Evolutionary conservation across 2,888 invertebrate genomes (phyloP).

Genomic region (Fabriciana adippe): DNA sequence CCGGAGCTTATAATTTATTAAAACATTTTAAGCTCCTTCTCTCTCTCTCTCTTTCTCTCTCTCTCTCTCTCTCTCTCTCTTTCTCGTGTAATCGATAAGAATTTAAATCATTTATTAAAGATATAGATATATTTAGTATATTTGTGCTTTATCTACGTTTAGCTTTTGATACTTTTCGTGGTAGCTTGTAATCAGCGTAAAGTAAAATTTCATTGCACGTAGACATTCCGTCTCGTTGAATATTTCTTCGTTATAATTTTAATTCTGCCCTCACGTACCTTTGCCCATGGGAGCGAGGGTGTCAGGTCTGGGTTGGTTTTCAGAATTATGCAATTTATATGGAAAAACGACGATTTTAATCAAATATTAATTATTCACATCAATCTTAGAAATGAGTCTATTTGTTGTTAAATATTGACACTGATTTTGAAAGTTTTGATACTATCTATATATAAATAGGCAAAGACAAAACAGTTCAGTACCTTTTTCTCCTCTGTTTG

Average conservation of each 20-base stretch:
- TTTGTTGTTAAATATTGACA: too few relatives aligned
- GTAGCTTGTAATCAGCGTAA: conserved; percentile 9
- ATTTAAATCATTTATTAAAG: too few relatives aligned
- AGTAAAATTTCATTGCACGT: conserved; percentile 27
- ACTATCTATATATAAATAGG: too few relatives aligned
- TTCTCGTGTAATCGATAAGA: too few relatives aligned
- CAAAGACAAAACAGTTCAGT: too few relatives aligned
- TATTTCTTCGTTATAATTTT: conserved; percentile 62
- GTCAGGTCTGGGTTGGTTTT: conserved; percentile 38
- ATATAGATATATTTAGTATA: not conserved
- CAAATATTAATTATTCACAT: not conserved
- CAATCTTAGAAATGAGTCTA: not conserved
- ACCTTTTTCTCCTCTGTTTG: too few relatives aligned
- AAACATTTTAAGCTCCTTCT: too few relatives aligned
- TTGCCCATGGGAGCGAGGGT: conserved; percentile 46
- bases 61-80: too few relatives aligned
- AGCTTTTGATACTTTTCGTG: not conserved
- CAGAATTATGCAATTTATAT: conserved; percentile 23
- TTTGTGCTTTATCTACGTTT: not conserved
- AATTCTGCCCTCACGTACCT: conserved; percentile 54
- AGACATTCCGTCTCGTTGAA: conserved; percentile 33
- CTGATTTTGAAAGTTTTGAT: too few relatives aligned
- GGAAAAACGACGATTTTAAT: conserved; percentile 11
- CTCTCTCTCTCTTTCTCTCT: too few relatives aligned
- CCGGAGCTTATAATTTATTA: too few relatives aligned